A percentile compares a stretch with the other conserved stretches of the same genome.
Conservation (phyloP, 2,113 vertebrate species). For the Pelecanus crispus region DNA sequence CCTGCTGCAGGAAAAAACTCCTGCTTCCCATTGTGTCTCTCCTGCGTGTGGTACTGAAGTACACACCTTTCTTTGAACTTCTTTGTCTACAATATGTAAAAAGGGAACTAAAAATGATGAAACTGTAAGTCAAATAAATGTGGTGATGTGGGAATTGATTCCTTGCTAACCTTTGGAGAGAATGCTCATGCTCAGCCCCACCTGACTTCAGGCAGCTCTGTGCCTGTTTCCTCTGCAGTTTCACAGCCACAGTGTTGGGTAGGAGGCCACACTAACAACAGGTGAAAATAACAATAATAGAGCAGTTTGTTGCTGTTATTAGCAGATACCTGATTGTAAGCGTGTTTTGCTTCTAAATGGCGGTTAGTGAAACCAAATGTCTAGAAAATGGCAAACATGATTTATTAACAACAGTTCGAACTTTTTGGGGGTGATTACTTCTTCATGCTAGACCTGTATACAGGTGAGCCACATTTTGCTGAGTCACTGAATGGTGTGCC, state of each 20-base stretch:
- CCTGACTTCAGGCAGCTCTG: neutral
- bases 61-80: neutral
- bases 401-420: neutral
- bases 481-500: neutral
- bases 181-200: neutral
- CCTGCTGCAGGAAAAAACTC: neutral
- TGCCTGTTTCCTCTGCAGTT: neutral
- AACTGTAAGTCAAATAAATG: neutral
- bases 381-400: neutral
- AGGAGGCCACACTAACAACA: neutral
- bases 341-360: neutral
- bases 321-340: neutral
- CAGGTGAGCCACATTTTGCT: neutral
- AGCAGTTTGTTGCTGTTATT: neutral
- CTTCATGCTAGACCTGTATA: neutral
- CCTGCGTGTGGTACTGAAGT: neutral
- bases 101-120: neutral
- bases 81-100: neutral
- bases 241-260: neutral
- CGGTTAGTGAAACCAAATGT: neutral
- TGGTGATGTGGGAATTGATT: neutral
- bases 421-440: neutral
- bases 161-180: neutral
- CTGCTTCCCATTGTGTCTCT: fast-evolving
- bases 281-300: neutral